Evolutionary conservation across 2,797 vertebrate genomes (phyloP).

Genomic region (Thaleichthys pacificus): DNA sequence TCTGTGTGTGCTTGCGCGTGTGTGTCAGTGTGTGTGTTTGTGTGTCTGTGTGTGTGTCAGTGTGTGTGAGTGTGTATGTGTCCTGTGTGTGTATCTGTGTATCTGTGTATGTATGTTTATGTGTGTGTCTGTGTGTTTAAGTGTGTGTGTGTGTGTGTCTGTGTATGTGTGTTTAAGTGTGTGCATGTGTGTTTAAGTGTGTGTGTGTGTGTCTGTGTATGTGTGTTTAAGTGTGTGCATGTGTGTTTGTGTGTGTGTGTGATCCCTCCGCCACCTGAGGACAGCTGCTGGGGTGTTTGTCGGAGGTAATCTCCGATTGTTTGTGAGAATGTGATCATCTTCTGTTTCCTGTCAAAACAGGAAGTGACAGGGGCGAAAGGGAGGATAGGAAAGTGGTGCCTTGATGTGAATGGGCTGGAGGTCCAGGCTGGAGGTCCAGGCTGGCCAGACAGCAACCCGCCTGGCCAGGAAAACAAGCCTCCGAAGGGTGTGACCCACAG

Average conservation of each 20-base stretch:
- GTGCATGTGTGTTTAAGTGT: not conserved
- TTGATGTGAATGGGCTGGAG: constrained; percentile 75
- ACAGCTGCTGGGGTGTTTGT: constrained; percentile 57
- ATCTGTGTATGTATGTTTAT: not conserved
- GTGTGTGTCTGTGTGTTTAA: not conserved
- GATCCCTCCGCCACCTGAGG: constrained; percentile 39
- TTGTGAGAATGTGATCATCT: constrained; percentile 75
- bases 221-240: constrained; percentile 3
- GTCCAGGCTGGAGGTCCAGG: constrained; percentile 44
- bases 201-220: not conserved
- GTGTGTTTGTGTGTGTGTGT: not conserved
- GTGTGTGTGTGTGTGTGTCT: not conserved
- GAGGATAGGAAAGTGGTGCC: constrained; percentile 77
- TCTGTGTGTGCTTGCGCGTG: not conserved
- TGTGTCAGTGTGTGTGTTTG: not conserved
- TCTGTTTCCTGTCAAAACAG: constrained; percentile 84
- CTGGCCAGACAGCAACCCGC: constrained; percentile 61
- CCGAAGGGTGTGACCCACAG: constrained; percentile 61
- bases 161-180: not conserved
- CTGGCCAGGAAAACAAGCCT: constrained; percentile 71
- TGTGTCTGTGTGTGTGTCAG: not conserved
- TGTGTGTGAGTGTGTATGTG: not conserved
- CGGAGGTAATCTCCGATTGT: constrained; percentile 64
- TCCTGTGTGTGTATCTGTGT: not conserved
- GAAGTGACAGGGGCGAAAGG: constrained; percentile 75